A percentile compares a stretch with the other conserved stretches of the same genome.
phyloP scores from a whole-genome alignment of 2,113 vertebrate genomes.

The Cettia cetti region DNA sequence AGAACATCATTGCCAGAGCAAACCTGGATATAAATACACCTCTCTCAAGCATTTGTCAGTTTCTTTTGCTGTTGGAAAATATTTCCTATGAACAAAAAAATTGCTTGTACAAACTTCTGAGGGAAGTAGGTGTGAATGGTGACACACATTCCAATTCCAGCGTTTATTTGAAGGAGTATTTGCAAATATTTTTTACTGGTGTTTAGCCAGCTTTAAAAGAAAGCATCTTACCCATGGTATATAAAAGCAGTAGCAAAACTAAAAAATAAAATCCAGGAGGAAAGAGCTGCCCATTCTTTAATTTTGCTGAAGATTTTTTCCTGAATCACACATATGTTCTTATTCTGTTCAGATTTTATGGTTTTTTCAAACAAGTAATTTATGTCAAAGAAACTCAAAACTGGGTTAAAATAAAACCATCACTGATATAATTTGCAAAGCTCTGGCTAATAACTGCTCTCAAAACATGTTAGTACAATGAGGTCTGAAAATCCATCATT shows the following conservation, averaged over 20 bases:
- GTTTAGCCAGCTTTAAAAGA: conserved; percentile 32
- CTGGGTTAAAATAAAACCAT: not conserved
- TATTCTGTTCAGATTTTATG: not conserved
- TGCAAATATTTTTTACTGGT: conserved; percentile 61
- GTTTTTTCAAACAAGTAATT: not conserved
- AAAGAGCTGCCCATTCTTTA: not conserved
- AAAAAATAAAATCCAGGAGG: not conserved
- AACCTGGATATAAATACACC: conserved; percentile 51
- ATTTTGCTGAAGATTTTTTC: not conserved
- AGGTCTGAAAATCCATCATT: not conserved
- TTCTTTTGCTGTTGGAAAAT: conserved; percentile 62
- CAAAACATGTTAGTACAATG: not conserved
- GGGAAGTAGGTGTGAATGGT: conserved; percentile 60
- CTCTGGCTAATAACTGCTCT: not conserved
- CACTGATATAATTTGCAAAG: conserved; percentile 7
- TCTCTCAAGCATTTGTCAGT: conserved; percentile 49
- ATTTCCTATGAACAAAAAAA: conserved; percentile 64
- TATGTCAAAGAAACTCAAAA: not conserved
- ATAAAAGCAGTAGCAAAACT: not conserved
- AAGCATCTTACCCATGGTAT: not conserved
- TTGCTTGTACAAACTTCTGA: conserved; percentile 59
- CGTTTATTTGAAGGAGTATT: conserved; percentile 57
- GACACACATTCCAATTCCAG: conserved; percentile 57
- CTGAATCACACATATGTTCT: not conserved
- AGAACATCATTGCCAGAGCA: conserved; percentile 31